phyloP scores from a whole-genome alignment of 2,113 vertebrate genomes.

The Panthera tigris region DNA sequence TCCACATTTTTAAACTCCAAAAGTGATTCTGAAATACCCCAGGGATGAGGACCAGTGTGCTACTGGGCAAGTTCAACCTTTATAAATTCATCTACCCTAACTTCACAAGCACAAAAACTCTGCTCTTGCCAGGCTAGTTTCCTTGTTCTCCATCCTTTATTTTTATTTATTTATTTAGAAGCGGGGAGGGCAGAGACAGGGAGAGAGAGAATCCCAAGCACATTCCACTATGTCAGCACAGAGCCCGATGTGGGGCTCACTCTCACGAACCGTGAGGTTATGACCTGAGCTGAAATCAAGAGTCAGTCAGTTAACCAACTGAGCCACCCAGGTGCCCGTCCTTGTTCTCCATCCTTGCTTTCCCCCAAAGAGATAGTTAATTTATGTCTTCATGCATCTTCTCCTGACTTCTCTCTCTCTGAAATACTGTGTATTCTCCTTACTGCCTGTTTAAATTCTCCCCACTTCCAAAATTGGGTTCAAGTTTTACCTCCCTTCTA shows the following conservation, averaged over 20 bases:
- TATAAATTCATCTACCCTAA: neutral
- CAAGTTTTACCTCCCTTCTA: constrained; percentile 7
- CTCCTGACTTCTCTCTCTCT: neutral
- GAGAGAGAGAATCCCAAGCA: too few relatives aligned
- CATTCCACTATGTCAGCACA: too few relatives aligned
- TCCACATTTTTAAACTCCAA: neutral
- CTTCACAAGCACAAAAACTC: neutral
- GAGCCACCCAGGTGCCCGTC: neutral
- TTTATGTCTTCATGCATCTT: neutral
- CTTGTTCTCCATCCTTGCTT: neutral
- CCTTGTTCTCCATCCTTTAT: neutral
- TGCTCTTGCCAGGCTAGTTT: neutral
- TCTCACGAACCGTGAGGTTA: too few relatives aligned
- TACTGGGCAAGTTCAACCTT: neutral
- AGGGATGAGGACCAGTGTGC: neutral
- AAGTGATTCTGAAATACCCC: neutral
- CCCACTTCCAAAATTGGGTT: neutral
- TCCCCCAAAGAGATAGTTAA: neutral
- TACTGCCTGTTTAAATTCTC: neutral
- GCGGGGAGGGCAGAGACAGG: too few relatives aligned
- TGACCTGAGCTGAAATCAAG: too few relatives aligned
- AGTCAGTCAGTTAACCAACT: too few relatives aligned
- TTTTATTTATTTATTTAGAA: too few relatives aligned
- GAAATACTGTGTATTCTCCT: neutral
- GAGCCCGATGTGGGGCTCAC: too few relatives aligned